Evolutionary conservation across 1,140 invertebrate genomes (phyloP).

Genomic region (Hormaphis cornu): DNA sequence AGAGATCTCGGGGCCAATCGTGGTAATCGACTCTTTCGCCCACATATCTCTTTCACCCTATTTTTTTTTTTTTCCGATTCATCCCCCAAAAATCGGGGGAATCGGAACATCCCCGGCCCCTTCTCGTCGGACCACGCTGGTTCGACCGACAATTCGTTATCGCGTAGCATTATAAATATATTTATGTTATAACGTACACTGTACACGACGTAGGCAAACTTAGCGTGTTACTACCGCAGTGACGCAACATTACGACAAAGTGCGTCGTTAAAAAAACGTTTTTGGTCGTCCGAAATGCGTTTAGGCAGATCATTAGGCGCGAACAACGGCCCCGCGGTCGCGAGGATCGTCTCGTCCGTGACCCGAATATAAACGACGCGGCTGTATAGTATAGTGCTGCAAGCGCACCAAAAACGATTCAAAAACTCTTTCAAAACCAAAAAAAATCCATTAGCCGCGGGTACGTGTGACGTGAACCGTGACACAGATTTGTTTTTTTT

Average conservation of each 20-base stretch:
- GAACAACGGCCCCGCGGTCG: neutral
- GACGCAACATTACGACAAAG: neutral
- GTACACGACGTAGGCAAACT: no score
- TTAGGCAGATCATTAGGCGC: slow-evolving; percentile 7
- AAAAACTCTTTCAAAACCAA: slow-evolving; percentile 19
- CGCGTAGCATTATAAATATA: neutral
- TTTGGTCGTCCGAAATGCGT: slow-evolving; percentile 17
- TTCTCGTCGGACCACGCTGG: no score
- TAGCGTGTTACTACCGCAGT: no score
- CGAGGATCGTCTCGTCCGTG: slow-evolving; percentile 20
- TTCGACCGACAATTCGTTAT: no score
- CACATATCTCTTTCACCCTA: no score
- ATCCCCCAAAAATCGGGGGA: no score
- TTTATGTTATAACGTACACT: neutral
- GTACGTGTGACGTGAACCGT: slow-evolving; percentile 9
- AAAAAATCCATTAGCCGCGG: slow-evolving; percentile 30
- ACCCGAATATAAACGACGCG: slow-evolving; percentile 20
- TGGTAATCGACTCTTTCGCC: no score
- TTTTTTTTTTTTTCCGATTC: no score
- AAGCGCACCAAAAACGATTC: slow-evolving; percentile 18
- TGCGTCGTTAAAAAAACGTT: slow-evolving; percentile 19
- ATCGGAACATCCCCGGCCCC: no score
- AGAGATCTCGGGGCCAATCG: no score
- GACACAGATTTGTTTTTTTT: slow-evolving; percentile 7
- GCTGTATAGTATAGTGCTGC: neutral